Evolutionary conservation across 2,888 invertebrate genomes (phyloP).

Genomic region (Seira musarum): DNA sequence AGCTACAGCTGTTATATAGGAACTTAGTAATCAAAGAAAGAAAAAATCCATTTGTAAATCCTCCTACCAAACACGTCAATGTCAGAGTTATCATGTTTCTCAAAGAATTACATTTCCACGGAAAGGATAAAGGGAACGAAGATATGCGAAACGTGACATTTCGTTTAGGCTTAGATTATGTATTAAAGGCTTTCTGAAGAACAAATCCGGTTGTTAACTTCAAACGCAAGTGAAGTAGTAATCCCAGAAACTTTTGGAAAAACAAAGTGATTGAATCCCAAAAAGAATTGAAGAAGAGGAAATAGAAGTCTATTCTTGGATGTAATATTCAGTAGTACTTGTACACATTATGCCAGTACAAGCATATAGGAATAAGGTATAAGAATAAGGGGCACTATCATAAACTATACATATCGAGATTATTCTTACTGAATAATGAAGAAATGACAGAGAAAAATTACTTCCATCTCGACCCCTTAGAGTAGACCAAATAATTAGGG

Average conservation of each 20-base stretch:
- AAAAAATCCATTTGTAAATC: constrained; percentile 72
- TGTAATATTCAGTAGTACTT: background rate
- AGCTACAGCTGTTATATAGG: too few relatives aligned
- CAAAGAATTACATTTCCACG: background rate
- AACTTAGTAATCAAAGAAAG: too few relatives aligned
- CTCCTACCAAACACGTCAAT: constrained; percentile 72
- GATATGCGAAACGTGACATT: background rate
- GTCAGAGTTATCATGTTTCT: constrained; percentile 2
- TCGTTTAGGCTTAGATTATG: too few relatives aligned
- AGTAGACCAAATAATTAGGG: constrained; percentile 19
- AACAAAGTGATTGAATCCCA: background rate
- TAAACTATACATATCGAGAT: too few relatives aligned
- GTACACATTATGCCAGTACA: background rate
- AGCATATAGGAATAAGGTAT: background rate
- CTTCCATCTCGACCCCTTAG: constrained; percentile 41
- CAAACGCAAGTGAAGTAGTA: background rate
- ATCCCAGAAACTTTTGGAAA: background rate
- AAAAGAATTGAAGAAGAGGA: background rate
- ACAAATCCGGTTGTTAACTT: too few relatives aligned
- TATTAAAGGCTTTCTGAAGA: too few relatives aligned
- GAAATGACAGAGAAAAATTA: constrained; percentile 69
- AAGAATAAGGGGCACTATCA: too few relatives aligned
- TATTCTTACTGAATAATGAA: constrained; percentile 41
- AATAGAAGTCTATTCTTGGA: background rate
- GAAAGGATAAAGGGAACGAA: background rate